phyloP scores from a whole-genome alignment of 2,888 invertebrate species.

The Erannis defoliaria region DNA sequence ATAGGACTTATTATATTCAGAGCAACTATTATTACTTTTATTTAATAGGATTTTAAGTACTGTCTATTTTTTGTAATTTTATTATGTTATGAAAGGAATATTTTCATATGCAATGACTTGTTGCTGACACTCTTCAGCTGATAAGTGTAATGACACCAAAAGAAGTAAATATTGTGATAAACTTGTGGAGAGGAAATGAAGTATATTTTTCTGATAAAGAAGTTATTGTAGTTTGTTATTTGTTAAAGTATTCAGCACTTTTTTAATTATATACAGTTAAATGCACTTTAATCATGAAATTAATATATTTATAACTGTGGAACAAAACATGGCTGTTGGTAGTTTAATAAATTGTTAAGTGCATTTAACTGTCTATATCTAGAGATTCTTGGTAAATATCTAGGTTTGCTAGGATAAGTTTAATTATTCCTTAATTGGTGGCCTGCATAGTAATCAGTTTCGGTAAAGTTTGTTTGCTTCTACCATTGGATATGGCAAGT shows the following conservation, averaged over 20 bases:
- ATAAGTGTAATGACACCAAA: conserved; percentile 67
- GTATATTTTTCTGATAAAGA: conserved; percentile 49
- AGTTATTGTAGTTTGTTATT: conserved; percentile 30
- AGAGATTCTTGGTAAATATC: neutral
- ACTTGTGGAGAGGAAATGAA: conserved; percentile 55
- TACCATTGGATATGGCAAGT: no score
- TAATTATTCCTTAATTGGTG: neutral
- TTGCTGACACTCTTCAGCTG: conserved; percentile 59
- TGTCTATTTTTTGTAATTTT: conserved; percentile 22
- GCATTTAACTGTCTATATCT: conserved; percentile 10
- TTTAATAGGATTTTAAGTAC: conserved; percentile 20
- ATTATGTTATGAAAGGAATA: conserved; percentile 29
- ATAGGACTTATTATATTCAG: conserved; percentile 38
- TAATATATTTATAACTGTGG: neutral
- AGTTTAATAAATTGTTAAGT: neutral
- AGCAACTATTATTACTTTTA: conserved; percentile 13
- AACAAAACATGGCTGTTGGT: neutral
- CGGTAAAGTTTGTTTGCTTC: no score
- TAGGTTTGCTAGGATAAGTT: conserved; percentile 16
- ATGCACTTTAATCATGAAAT: conserved; percentile 9
- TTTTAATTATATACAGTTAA: conserved; percentile 6
- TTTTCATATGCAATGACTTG: conserved; percentile 44
- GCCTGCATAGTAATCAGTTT: neutral
- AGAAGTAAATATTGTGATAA: conserved; percentile 73
- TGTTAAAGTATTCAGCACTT: conserved; percentile 23